A percentile compares a stretch with the other conserved stretches of the same genome.
Conservation (phyloP, 2,113 vertebrate species). For the Haemorhous mexicanus region DNA sequence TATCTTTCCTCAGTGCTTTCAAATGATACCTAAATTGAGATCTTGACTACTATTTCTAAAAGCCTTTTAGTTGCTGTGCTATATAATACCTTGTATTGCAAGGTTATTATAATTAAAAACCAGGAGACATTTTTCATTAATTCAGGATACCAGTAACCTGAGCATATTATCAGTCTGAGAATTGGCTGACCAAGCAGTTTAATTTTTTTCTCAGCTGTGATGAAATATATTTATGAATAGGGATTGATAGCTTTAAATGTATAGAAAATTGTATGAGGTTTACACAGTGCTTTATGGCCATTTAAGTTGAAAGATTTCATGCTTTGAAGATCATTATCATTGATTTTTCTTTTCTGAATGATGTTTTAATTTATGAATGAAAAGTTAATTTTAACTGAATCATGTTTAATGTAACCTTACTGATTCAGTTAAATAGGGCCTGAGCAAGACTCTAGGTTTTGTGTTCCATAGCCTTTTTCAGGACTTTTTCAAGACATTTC, state of each 20-base stretch:
- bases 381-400: not conserved
- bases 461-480: not conserved
- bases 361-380: not conserved
- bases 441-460: not conserved
- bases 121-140: not conserved
- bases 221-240: not conserved
- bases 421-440: not conserved
- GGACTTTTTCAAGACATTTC: not conserved
- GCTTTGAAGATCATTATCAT: not conserved
- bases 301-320: not conserved
- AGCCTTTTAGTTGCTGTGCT: not conserved
- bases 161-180: not conserved
- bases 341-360: constrained; percentile 1
- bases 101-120: not conserved
- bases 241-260: not conserved
- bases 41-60: not conserved
- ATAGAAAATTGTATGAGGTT: not conserved
- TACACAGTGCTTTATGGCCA: not conserved
- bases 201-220: not conserved
- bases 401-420: not conserved
- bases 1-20: not conserved
- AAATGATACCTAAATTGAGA: not conserved
- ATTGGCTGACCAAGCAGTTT: not conserved
- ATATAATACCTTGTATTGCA: not conserved
- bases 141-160: not conserved